A percentile compares a stretch with the other conserved stretches of the same genome.
Evolutionary conservation across 2,888 invertebrate species (phyloP).

Genomic region (Netelia virgata): DNA sequence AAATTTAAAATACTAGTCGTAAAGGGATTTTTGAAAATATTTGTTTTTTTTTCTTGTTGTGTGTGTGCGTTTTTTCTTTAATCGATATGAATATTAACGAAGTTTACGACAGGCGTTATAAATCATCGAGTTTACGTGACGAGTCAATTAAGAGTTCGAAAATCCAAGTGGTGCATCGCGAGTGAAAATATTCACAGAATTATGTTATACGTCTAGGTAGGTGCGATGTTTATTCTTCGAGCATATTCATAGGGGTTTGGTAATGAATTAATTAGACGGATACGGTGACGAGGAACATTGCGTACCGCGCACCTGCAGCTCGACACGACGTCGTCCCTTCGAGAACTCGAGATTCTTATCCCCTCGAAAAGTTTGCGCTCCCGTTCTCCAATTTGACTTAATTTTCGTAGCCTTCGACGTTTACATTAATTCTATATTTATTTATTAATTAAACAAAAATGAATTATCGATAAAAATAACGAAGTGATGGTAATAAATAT

Average conservation of each 20-base stretch:
- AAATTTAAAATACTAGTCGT: too few relatives aligned
- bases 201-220: neutral
- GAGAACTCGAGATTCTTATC: neutral
- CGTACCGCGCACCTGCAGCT: constrained; percentile 50
- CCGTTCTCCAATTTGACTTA: neutral
- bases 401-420: neutral
- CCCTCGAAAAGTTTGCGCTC: neutral
- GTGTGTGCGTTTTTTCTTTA: too few relatives aligned
- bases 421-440: neutral
- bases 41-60: too few relatives aligned
- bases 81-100: too few relatives aligned
- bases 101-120: too few relatives aligned
- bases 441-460: neutral
- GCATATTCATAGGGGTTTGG: constrained; percentile 56
- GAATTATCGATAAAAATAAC: too few relatives aligned
- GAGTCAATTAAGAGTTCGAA: constrained; percentile 54
- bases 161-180: constrained; percentile 32
- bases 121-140: constrained; percentile 34
- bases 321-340: constrained; percentile 25
- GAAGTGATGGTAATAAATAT: too few relatives aligned
- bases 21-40: too few relatives aligned
- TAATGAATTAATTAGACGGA: constrained; percentile 67
- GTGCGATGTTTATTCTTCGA: constrained; percentile 11
- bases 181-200: neutral
- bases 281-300: constrained; percentile 58